phyloP scores from a whole-genome alignment of 2,888 invertebrate species.

The Coleophora flavipennella region DNA sequence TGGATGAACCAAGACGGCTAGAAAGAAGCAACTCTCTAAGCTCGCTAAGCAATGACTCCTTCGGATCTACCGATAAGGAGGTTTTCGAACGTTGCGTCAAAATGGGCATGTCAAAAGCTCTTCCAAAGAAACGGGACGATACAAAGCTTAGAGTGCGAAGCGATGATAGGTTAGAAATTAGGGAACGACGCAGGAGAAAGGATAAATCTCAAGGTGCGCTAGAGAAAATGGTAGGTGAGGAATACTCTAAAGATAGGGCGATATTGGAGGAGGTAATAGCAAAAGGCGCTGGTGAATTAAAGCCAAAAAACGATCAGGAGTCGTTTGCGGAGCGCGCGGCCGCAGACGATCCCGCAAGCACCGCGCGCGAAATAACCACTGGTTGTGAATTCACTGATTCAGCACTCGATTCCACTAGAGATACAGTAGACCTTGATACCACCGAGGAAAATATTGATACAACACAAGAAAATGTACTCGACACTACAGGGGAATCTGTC shows the following conservation, averaged over 20 bases:
- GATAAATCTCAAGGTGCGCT: slow-evolving; percentile 23
- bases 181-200: slow-evolving; percentile 5
- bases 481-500: slow-evolving; percentile 4
- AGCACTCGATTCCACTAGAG: slow-evolving; percentile 11
- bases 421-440: slow-evolving; percentile 8
- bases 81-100: slow-evolving; percentile 85
- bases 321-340: slow-evolving; percentile 78
- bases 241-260: slow-evolving; percentile 37
- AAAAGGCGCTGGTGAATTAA: slow-evolving; percentile 50
- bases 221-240: slow-evolving; percentile 37
- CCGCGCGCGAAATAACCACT: slow-evolving; percentile 45
- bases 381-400: slow-evolving; percentile 54
- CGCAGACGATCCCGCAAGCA: slow-evolving; percentile 55
- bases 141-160: slow-evolving; percentile 27
- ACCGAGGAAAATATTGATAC: slow-evolving; percentile 2
- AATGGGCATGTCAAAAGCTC: slow-evolving; percentile 75
- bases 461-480: background rate
- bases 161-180: slow-evolving; percentile 29
- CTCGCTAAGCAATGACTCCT: slow-evolving; percentile 64
- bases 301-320: slow-evolving; percentile 79
- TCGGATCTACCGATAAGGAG: slow-evolving; percentile 75
- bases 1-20: slow-evolving; percentile 22
- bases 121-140: slow-evolving; percentile 20
- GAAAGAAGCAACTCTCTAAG: slow-evolving; percentile 45
- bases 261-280: slow-evolving; percentile 78